Conservation (phyloP, 2,113 vertebrate species). For the Poeciliopsis prolifica region DNA sequence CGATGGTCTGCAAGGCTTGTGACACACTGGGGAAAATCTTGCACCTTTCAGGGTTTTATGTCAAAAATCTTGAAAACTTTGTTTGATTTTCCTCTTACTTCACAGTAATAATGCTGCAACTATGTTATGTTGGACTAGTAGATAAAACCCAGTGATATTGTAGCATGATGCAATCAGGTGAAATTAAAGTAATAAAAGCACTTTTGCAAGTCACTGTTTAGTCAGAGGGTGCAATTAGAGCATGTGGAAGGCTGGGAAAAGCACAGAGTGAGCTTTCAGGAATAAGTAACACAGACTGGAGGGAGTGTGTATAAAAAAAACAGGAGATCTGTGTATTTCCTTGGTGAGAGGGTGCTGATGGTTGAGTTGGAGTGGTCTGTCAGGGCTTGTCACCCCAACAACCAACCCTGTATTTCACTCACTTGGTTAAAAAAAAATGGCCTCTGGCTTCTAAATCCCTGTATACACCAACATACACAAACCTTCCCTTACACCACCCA, state of each 20-base stretch:
- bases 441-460: slow-evolving; percentile 64
- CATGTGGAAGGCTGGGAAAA: neutral
- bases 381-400: slow-evolving; percentile 67
- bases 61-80: too few relatives aligned
- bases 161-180: neutral
- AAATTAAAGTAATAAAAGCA: neutral
- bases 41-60: neutral
- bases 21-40: too few relatives aligned
- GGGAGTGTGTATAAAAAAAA: slow-evolving; percentile 4
- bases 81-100: too few relatives aligned
- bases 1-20: too few relatives aligned
- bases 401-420: slow-evolving; percentile 67
- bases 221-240: neutral
- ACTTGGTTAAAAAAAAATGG: slow-evolving; percentile 55
- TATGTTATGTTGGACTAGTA: too few relatives aligned
- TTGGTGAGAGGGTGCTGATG: slow-evolving; percentile 48
- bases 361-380: slow-evolving; percentile 51
- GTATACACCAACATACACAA: slow-evolving; percentile 35
- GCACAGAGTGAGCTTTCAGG: slow-evolving; percentile 9
- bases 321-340: slow-evolving; percentile 21
- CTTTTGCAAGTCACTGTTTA: neutral
- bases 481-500: neutral
- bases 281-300: neutral
- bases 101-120: too few relatives aligned
- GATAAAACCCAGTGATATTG: neutral